Evolutionary conservation across 2,113 vertebrate species (phyloP).

Genomic region (Alces alces): DNA sequence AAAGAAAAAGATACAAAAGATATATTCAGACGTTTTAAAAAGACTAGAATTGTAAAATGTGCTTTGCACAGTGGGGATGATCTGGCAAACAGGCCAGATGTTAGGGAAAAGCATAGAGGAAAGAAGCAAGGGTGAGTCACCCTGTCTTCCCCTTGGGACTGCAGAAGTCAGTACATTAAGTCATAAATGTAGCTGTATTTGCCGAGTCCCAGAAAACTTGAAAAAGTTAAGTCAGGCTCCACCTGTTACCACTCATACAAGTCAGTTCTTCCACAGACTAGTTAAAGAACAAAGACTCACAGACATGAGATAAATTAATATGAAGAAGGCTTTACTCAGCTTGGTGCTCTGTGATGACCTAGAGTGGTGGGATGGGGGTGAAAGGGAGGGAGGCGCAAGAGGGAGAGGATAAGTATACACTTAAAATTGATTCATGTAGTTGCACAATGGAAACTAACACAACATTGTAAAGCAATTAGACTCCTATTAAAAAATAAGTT

Average conservation of each 20-base stretch:
- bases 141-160: not conserved
- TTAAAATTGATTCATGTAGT: not conserved
- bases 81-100: not conserved
- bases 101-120: not conserved
- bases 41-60: not conserved
- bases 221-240: constrained; percentile 71
- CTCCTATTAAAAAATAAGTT: not conserved
- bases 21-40: constrained; percentile 76
- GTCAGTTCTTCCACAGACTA: constrained; percentile 77
- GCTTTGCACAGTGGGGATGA: not conserved
- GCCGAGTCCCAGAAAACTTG: not conserved
- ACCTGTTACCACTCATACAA: constrained; percentile 79
- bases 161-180: not conserved
- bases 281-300: constrained; percentile 63
- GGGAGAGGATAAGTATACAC: not conserved
- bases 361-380: not conserved
- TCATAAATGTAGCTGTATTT: not conserved
- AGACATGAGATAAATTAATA: not conserved
- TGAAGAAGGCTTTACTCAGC: not conserved
- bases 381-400: not conserved
- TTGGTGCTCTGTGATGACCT: not conserved
- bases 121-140: too few relatives aligned
- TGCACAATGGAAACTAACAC: not conserved
- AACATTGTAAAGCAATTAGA: not conserved
- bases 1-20: not conserved